Evolutionary conservation across 2,888 invertebrate species (phyloP).

Genomic region (Amphipoea oculea): DNA sequence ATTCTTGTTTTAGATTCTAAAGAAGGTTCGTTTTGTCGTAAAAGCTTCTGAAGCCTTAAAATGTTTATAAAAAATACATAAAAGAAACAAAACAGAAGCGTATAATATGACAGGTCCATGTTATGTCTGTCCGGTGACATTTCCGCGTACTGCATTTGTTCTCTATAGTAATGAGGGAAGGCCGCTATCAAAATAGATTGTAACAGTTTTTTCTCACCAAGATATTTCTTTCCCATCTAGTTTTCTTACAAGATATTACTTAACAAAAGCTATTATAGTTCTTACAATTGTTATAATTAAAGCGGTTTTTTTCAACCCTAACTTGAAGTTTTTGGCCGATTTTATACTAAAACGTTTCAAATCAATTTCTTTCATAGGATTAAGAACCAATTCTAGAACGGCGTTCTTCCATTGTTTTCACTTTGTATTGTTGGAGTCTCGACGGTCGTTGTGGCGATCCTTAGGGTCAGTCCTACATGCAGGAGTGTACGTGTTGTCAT

Average conservation of each 20-base stretch:
- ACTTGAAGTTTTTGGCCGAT: background rate
- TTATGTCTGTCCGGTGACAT: constrained; percentile 66
- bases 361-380: constrained; percentile 50
- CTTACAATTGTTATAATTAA: constrained; percentile 32
- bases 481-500: too few relatives aligned
- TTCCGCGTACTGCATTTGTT: constrained; percentile 72
- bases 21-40: background rate
- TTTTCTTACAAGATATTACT: constrained; percentile 41
- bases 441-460: background rate
- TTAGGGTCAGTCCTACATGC: background rate
- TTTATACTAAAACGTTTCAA: constrained; percentile 39
- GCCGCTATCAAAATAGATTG: constrained; percentile 73
- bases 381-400: constrained; percentile 46
- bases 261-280: constrained; percentile 40
- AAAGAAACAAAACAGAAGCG: background rate
- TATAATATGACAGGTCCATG: constrained; percentile 61
- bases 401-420: constrained; percentile 32
- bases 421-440: constrained; percentile 20
- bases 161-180: constrained; percentile 71
- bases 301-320: constrained; percentile 10
- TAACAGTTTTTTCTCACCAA: constrained; percentile 61
- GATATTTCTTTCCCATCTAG: constrained; percentile 46
- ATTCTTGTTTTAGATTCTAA: background rate
- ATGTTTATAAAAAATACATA: background rate
- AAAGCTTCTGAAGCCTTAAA: background rate